These are phyloP conservation scores for Brachionus paranguensis DNA, from an alignment of 1,140 invertebrate species.

Conservation along the genomic window DNA sequence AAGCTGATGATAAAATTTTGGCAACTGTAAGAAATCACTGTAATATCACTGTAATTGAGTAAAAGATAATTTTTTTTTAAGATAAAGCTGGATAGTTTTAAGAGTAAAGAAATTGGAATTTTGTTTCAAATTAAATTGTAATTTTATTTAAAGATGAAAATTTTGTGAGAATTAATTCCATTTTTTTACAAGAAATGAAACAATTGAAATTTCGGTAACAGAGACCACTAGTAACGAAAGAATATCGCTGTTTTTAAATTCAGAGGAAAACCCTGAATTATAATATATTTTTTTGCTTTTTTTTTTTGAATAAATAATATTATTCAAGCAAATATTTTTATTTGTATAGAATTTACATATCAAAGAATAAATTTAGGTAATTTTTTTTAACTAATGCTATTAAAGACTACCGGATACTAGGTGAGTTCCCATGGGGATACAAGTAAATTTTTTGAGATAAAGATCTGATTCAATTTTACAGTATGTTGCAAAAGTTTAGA, in stretches of 20 bases:
- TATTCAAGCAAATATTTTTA: background rate
- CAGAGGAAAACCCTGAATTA: background rate
- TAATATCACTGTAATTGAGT: background rate
- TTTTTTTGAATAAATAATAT: conserved; percentile 6
- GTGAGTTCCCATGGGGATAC: too few relatives aligned
- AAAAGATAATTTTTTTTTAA: background rate
- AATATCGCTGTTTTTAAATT: conserved; percentile 16
- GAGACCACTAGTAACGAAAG: background rate
- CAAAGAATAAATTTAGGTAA: too few relatives aligned
- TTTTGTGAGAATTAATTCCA: background rate
- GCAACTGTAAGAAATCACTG: background rate
- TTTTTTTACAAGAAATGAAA: conserved; percentile 9
- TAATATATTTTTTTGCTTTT: background rate
- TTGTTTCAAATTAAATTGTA: conserved; percentile 40
- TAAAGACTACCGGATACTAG: too few relatives aligned
- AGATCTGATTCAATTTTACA: too few relatives aligned
- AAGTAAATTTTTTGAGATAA: too few relatives aligned
- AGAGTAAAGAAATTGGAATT: conserved; percentile 27
- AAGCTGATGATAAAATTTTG: background rate
- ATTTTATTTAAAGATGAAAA: background rate
- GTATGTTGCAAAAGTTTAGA: too few relatives aligned
- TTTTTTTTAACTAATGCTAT: too few relatives aligned
- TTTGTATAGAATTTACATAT: background rate
- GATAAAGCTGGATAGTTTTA: background rate
- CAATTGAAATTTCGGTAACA: background rate